Evolutionary conservation across 2,888 invertebrate genomes (phyloP).

Genomic region (Octonoba sinensis): DNA sequence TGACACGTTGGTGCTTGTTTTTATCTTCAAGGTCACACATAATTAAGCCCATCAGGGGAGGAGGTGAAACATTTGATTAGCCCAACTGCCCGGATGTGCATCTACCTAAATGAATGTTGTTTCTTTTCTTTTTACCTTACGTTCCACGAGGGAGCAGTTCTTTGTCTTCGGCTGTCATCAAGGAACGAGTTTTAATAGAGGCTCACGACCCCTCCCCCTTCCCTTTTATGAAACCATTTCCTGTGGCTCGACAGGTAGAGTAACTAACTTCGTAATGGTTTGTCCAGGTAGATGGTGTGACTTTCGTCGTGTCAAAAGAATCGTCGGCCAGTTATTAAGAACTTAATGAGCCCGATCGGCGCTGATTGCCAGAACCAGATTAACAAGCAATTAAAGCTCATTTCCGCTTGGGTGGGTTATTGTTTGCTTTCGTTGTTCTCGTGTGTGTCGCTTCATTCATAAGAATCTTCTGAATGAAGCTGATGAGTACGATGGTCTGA

Average conservation of each 20-base stretch:
- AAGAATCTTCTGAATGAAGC: too few species aligned
- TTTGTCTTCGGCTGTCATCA: constrained; percentile 51
- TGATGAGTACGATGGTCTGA: too few species aligned
- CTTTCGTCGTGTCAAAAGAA: constrained; percentile 26
- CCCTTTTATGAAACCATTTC: constrained; percentile 43
- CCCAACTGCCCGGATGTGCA: constrained; percentile 38
- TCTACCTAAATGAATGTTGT: constrained; percentile 19
- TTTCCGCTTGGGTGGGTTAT: constrained; percentile 36
- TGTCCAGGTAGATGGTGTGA: constrained; percentile 2
- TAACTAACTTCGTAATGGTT: constrained; percentile 12
- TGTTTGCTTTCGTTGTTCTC: neutral
- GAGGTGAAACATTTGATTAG: constrained; percentile 56
- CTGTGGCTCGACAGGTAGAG: constrained; percentile 38
- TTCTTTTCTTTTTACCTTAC: constrained; percentile 7
- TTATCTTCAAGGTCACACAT: constrained; percentile 32
- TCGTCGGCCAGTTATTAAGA: constrained; percentile 22
- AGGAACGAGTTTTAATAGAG: constrained; percentile 37
- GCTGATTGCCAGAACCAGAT: constrained; percentile 38
- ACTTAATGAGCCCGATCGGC: constrained; percentile 33
- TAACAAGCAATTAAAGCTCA: constrained; percentile 58
- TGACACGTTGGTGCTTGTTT: constrained; percentile 14
- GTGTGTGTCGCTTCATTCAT: too few species aligned
- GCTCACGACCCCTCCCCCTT: constrained; percentile 16
- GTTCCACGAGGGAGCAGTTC: neutral
- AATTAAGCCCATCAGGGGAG: constrained; percentile 42